Percentiles rank a stretch among this genome's conserved stretches.
phyloP scores from a whole-genome alignment of 2,888 invertebrate genomes.

The Eupsilia transversa region DNA sequence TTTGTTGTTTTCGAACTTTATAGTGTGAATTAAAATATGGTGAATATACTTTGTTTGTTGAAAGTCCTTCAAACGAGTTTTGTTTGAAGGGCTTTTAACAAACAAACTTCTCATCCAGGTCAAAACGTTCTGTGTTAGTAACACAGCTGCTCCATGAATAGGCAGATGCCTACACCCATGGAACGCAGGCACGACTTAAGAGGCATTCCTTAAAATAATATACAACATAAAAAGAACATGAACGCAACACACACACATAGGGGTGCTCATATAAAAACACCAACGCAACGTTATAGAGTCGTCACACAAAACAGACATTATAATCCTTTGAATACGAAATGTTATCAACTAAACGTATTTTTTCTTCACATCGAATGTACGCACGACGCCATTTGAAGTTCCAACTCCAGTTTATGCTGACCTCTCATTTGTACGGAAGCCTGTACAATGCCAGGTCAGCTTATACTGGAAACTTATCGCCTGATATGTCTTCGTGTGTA shows the following conservation, averaged over 20 bases:
- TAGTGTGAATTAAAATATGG: not conserved
- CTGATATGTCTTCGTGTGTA: not conserved
- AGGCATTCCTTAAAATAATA: not conserved
- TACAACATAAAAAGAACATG: not conserved
- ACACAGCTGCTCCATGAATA: no score
- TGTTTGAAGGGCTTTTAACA: not conserved
- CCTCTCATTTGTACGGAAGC: not conserved
- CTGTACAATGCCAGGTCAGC: not conserved
- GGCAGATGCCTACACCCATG: no score
- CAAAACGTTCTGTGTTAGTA: no score
- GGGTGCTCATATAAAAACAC: not conserved
- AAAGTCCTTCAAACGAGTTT: not conserved
- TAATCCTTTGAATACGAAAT: conserved; percentile 48
- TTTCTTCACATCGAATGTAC: conserved; percentile 16
- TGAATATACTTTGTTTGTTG: not conserved
- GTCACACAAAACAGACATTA: conserved; percentile 36
- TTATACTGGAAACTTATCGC: not conserved
- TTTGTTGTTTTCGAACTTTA: not conserved
- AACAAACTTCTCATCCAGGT: no score
- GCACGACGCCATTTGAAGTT: not conserved
- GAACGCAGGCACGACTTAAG: not conserved
- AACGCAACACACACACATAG: no score
- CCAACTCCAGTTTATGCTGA: not conserved
- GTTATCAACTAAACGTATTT: conserved; percentile 52
- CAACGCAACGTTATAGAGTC: conserved; percentile 5